These are phyloP conservation scores for Trematomus loennbergii DNA, from an alignment of 2,113 vertebrate species.

Conservation along the genomic window DNA sequence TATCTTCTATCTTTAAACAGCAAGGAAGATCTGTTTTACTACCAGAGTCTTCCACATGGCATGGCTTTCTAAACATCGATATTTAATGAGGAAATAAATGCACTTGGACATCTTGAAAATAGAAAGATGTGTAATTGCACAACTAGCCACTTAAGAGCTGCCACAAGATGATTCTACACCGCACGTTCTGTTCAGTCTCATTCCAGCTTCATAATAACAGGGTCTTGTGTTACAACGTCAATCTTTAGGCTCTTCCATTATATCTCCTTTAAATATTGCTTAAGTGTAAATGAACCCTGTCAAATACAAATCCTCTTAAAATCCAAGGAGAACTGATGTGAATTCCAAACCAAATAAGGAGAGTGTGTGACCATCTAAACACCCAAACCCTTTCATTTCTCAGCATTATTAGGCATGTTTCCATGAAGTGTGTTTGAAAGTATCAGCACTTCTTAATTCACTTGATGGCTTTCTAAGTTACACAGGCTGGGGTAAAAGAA, in stretches of 20 bases:
- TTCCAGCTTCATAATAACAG: background rate
- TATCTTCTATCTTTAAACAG: background rate
- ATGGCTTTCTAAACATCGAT: background rate
- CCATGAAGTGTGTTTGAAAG: background rate
- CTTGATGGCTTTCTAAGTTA: constrained; percentile 42
- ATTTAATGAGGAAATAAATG: background rate
- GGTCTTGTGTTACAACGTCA: background rate
- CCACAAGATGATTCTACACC: background rate
- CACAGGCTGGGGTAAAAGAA: constrained; percentile 1
- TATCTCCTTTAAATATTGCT: constrained; percentile 64
- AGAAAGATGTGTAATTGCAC: background rate
- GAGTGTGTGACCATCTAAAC: background rate
- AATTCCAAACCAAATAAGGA: background rate
- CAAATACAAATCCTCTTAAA: constrained; percentile 39
- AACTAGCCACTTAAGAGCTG: background rate
- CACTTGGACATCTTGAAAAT: background rate
- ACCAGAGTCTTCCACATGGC: too few species aligned
- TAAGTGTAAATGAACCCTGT: constrained; percentile 61
- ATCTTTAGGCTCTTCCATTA: constrained; percentile 10
- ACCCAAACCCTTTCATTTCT: background rate
- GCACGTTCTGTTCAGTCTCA: background rate
- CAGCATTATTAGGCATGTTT: background rate
- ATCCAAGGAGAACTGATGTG: background rate
- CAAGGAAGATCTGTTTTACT: background rate
- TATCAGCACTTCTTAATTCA: constrained; percentile 12